These are phyloP conservation scores for Drosophila nigrodunni DNA, from an alignment of 1,140 invertebrate genomes.

Conservation along the genomic window DNA sequence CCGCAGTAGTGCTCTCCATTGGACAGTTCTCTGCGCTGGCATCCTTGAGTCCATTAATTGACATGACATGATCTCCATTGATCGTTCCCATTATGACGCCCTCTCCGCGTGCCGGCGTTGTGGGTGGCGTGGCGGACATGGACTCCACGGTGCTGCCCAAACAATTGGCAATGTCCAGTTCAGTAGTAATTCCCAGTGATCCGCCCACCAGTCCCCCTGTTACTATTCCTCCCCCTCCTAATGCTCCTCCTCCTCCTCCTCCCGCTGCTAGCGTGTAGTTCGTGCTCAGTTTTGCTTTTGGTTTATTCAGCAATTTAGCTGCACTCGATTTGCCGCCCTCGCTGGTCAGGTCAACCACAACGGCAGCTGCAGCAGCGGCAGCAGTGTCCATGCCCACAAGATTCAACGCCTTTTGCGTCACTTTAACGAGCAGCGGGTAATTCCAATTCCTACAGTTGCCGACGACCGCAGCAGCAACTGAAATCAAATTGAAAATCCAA, in stretches of 20 bases:
- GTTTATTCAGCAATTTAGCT: conserved; percentile 46
- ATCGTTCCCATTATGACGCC: conserved; percentile 2
- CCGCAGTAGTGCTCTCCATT: conserved; percentile 33
- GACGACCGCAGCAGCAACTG: conserved; percentile 56
- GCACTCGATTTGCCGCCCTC: conserved; percentile 49
- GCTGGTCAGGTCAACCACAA: conserved; percentile 66
- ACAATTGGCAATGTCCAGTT: conserved; percentile 51
- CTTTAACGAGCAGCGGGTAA: not conserved
- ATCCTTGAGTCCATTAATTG: conserved; percentile 51
- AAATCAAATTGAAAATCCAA: conserved; percentile 57
- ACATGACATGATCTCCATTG: conserved; percentile 32
- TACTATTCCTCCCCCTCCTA: no score
- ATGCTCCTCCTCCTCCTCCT: not conserved
- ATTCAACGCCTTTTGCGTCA: conserved; percentile 21
- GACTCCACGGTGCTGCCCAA: conserved; percentile 73
- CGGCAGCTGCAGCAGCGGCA: conserved; percentile 72
- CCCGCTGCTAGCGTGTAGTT: conserved; percentile 11
- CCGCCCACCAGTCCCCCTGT: no score
- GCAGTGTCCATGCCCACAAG: conserved; percentile 66
- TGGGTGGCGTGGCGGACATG: conserved; percentile 72
- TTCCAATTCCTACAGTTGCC: conserved; percentile 19
- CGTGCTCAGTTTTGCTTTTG: conserved; percentile 27
- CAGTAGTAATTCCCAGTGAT: conserved; percentile 1
- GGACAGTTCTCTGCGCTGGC: conserved; percentile 5
- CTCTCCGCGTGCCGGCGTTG: conserved; percentile 51